Evolutionary conservation across 2,797 vertebrate genomes (phyloP).

Genomic region (Muraenolepis orangiensis): DNA sequence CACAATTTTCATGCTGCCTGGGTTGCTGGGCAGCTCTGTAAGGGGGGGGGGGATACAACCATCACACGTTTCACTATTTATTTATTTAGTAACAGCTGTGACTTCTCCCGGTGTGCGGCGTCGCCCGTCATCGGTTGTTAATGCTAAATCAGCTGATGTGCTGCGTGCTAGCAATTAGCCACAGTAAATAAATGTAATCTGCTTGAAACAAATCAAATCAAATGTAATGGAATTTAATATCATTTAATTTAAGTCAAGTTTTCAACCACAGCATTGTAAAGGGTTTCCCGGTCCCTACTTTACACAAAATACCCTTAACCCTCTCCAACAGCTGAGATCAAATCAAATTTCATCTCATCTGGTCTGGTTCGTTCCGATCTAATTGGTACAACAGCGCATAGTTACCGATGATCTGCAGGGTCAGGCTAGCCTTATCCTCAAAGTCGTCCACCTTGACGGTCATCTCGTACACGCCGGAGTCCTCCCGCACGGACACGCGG

Average conservation of each 20-base stretch:
- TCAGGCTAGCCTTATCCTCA: slow-evolving; percentile 81
- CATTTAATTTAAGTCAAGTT: background rate
- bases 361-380: background rate
- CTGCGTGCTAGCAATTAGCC: background rate
- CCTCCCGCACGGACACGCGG: slow-evolving; percentile 76
- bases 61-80: background rate
- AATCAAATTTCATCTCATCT: background rate
- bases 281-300: background rate
- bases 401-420: slow-evolving; percentile 87
- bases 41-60: no score
- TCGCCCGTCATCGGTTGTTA: background rate
- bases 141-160: background rate
- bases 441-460: slow-evolving; percentile 79
- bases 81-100: no score
- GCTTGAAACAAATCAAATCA: background rate
- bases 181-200: background rate
- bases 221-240: background rate
- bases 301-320: background rate
- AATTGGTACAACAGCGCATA: background rate
- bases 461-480: slow-evolving; percentile 91
- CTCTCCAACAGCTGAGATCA: background rate
- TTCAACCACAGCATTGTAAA: background rate
- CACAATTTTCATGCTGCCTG: slow-evolving; percentile 79
- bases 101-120: background rate
- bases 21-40: slow-evolving; percentile 86